phyloP scores from a whole-genome alignment of 2,113 vertebrate genomes.

The Sclerurus mexicanus region DNA sequence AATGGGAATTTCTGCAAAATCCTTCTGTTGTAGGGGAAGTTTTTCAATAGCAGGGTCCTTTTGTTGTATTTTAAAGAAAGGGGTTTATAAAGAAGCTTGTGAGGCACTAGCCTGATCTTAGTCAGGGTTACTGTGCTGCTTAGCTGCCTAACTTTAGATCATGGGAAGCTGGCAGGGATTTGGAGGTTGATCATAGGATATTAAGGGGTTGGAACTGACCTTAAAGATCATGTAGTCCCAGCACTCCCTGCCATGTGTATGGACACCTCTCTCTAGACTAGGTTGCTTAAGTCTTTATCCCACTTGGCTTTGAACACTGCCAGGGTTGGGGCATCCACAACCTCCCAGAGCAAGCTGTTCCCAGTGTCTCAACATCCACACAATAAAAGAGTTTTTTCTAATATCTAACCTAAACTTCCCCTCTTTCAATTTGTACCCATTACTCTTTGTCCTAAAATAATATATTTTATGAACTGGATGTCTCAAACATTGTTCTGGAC shows the following conservation, averaged over 20 bases:
- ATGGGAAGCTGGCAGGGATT: neutral
- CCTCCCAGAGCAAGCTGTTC: neutral
- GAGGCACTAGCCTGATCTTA: neutral
- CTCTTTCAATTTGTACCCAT: neutral
- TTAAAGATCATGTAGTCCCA: neutral
- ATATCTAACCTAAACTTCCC: neutral
- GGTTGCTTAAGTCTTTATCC: neutral
- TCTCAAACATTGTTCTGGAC: neutral
- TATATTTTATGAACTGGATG: neutral
- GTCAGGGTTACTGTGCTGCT: neutral
- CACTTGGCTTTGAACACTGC: neutral
- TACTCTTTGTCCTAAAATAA: neutral
- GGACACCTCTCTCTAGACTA: neutral
- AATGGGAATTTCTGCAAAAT: neutral
- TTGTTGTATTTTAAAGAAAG: neutral
- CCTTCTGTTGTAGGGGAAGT: neutral
- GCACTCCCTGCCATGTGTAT: neutral
- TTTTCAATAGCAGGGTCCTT: neutral
- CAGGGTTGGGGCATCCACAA: neutral
- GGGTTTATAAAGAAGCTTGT: neutral
- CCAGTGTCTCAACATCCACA: neutral
- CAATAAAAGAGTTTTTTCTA: neutral
- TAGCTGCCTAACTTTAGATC: neutral
- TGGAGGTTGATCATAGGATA: accelerated
- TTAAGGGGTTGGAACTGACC: neutral